Evolutionary conservation across 1,140 invertebrate genomes (phyloP).

Genomic region (Charaxes varanes): DNA sequence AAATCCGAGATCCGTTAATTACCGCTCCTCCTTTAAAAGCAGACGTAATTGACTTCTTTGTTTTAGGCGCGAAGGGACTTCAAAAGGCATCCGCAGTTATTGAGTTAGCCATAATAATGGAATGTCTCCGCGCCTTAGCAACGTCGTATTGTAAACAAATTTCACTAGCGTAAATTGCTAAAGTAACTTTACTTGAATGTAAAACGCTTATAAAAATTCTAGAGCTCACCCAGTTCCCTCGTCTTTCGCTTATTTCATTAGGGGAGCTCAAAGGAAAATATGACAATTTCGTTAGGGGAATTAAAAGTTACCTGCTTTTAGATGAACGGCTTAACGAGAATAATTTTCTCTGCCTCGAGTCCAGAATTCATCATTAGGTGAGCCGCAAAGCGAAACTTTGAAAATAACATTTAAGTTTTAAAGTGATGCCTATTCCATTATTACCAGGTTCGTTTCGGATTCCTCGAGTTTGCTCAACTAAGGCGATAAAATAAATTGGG

Average conservation of each 20-base stretch:
- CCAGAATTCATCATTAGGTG: conserved; percentile 32
- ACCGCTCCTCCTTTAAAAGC: conserved; percentile 36
- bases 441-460: conserved; percentile 9
- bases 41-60: conserved; percentile 50
- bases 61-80: conserved; percentile 42
- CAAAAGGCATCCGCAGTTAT: conserved; percentile 45
- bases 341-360: conserved; percentile 44
- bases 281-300: conserved; percentile 54
- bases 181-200: conserved; percentile 50
- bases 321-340: conserved; percentile 54
- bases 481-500: neutral
- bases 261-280: conserved; percentile 54
- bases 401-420: conserved; percentile 19
- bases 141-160: conserved; percentile 43
- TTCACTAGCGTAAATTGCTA: conserved; percentile 26
- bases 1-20: conserved; percentile 69
- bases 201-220: conserved; percentile 58
- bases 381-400: conserved; percentile 20
- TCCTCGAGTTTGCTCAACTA: neutral
- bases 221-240: conserved; percentile 30
- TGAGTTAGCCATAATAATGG: conserved; percentile 45
- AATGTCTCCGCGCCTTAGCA: conserved; percentile 22
- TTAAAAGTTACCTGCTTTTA: conserved; percentile 60
- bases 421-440: conserved; percentile 9
- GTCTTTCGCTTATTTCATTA: conserved; percentile 47